Percentiles rank a stretch among this genome's conserved stretches.
phyloP scores from a whole-genome alignment of 2,888 invertebrate genomes.

The Vandiemenella viatica region DNA sequence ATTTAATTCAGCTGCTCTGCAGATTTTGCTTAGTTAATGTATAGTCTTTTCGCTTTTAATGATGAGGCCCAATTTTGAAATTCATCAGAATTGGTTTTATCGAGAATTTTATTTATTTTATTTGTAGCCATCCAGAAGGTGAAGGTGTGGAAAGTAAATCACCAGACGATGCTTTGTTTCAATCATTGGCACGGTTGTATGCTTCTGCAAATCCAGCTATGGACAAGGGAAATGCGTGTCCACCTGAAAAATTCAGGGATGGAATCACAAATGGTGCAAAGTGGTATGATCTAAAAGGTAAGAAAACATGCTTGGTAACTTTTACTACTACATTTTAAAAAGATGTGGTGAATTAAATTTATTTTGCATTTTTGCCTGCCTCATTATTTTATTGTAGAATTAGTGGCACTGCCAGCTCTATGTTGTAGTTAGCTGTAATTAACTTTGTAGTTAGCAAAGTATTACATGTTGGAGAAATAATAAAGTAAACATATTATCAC shows the following conservation, averaged over 20 bases:
- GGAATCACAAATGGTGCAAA: conserved; percentile 85
- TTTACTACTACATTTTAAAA: background rate
- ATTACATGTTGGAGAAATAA: too few relatives aligned
- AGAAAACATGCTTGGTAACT: too few relatives aligned
- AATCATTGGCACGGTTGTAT: conserved; percentile 59
- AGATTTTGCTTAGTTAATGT: too few relatives aligned
- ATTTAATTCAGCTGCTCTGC: too few relatives aligned
- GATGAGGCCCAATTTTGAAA: too few relatives aligned
- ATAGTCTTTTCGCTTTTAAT: too few relatives aligned
- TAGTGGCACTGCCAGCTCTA: too few relatives aligned
- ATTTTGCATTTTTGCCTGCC: too few relatives aligned
- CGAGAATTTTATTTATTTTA: background rate
- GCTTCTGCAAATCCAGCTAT: conserved; percentile 60
- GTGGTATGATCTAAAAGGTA: conserved; percentile 77
- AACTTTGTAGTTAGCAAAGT: too few relatives aligned
- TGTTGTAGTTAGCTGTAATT: too few relatives aligned
- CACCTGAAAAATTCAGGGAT: conserved; percentile 51
- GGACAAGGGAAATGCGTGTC: conserved; percentile 57
- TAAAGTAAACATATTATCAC: too few relatives aligned
- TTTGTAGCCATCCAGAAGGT: conserved; percentile 35
- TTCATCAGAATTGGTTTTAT: background rate
- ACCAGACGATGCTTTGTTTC: conserved; percentile 72
- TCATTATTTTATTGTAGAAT: too few relatives aligned
- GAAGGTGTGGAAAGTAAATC: conserved; percentile 60
- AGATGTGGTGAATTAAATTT: background rate